Percentiles rank a stretch among this genome's conserved stretches.
phyloP scores from a whole-genome alignment of 2,888 invertebrate genomes.

The Acleris emargana region DNA sequence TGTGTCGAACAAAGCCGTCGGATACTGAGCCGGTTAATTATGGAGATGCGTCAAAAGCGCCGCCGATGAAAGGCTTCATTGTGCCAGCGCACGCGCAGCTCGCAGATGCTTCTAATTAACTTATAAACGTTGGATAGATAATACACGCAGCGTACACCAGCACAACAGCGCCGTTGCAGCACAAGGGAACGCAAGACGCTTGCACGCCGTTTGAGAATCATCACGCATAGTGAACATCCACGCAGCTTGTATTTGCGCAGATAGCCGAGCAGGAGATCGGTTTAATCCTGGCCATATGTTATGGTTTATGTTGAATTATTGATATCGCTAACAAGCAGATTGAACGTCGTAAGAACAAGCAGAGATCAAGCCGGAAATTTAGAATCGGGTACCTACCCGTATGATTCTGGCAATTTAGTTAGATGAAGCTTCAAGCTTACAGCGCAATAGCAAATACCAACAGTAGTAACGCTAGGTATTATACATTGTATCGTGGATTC shows the following conservation, averaged over 20 bases:
- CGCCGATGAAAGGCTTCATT: conserved; percentile 71
- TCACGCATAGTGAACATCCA: conserved; percentile 2
- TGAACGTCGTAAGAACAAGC: too few relatives aligned
- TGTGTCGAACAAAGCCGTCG: conserved; percentile 49
- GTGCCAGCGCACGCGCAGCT: conserved; percentile 63
- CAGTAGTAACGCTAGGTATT: too few relatives aligned
- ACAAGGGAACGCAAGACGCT: not conserved
- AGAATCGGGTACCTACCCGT: too few relatives aligned
- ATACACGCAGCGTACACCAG: conserved; percentile 46
- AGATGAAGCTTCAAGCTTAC: too few relatives aligned
- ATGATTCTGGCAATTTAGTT: too few relatives aligned
- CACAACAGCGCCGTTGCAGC: conserved; percentile 50
- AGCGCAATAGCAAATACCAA: too few relatives aligned
- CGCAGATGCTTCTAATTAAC: conserved; percentile 70
- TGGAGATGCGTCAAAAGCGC: conserved; percentile 62
- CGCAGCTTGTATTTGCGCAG: conserved; percentile 16
- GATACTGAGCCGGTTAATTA: conserved; percentile 58
- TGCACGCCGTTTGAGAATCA: not conserved
- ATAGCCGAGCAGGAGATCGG: conserved; percentile 23
- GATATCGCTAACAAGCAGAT: not conserved
- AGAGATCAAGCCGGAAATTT: too few relatives aligned
- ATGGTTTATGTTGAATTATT: not conserved
- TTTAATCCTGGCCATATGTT: conserved; percentile 23
- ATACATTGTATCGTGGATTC: too few relatives aligned
- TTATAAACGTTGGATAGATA: conserved; percentile 59